Percentiles rank a stretch among this genome's conserved stretches.
Conservation (phyloP, 2,113 vertebrate genomes). For the Rhabdornis inornatus region DNA sequence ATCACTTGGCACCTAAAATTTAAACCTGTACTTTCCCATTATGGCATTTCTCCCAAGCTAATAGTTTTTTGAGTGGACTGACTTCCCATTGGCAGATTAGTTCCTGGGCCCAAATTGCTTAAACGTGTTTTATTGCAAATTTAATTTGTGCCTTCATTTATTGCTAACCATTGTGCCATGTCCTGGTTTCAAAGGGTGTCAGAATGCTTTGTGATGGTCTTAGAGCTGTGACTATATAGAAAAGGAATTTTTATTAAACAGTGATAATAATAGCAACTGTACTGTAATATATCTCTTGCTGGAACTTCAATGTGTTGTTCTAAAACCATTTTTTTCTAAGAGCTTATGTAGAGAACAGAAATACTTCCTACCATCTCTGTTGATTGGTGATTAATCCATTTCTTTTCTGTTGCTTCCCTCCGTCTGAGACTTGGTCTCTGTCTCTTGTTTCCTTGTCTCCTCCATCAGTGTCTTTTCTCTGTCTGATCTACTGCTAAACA, state of each 20-base stretch:
- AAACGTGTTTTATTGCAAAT: background rate
- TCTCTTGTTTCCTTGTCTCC: background rate
- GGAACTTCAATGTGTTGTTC: background rate
- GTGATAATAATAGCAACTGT: background rate
- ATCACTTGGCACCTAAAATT: slow-evolving; percentile 1
- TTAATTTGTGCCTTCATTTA: background rate
- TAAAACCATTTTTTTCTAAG: background rate
- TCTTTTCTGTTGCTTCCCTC: background rate
- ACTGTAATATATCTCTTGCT: slow-evolving; percentile 1
- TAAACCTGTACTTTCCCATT: background rate
- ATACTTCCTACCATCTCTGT: background rate
- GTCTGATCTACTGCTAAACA: background rate
- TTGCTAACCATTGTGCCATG: background rate
- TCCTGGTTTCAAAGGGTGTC: background rate
- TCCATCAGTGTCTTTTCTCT: background rate
- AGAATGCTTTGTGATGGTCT: background rate
- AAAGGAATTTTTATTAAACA: slow-evolving; percentile 12
- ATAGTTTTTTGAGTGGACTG: background rate
- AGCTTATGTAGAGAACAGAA: background rate
- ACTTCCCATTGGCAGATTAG: background rate
- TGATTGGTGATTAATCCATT: background rate
- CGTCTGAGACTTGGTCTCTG: background rate
- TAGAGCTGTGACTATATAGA: background rate
- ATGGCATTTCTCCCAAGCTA: background rate
- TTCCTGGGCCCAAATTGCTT: background rate